Conservation (phyloP, 2,888 invertebrate genomes). For the Thymelicus lineola region DNA sequence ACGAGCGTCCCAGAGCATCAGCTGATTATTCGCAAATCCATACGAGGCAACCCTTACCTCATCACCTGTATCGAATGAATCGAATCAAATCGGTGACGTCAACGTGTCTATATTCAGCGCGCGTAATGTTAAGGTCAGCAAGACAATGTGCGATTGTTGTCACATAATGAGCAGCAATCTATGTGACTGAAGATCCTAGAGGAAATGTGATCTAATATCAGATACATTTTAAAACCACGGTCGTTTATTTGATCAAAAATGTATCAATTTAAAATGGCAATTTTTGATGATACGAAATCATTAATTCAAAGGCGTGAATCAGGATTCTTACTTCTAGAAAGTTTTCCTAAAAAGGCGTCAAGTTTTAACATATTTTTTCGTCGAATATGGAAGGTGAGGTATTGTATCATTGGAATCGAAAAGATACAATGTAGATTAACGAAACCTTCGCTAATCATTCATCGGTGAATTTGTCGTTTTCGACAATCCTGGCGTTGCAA, state of each 20-base stretch:
- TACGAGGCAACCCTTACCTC: conserved; percentile 1
- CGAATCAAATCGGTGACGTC: conserved; percentile 14
- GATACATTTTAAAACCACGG: not conserved
- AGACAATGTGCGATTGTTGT: conserved; percentile 33
- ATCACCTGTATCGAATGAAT: conserved; percentile 19
- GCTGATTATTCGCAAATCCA: not conserved
- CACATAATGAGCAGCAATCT: not conserved
- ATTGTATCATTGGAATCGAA: too few species aligned
- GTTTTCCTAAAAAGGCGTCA: too few species aligned
- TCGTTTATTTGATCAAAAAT: not conserved
- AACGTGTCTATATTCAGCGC: conserved; percentile 31
- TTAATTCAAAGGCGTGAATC: too few species aligned
- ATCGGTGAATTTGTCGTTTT: too few species aligned
- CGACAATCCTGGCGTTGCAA: not conserved
- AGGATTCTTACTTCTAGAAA: too few species aligned
- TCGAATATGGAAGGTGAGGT: too few species aligned
- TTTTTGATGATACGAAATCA: too few species aligned
- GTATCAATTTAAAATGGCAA: too few species aligned
- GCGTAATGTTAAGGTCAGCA: conserved; percentile 29
- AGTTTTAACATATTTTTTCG: too few species aligned
- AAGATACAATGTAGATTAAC: too few species aligned
- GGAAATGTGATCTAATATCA: not conserved
- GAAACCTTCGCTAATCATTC: too few species aligned
- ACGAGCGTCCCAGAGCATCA: too few species aligned
- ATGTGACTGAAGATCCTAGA: not conserved